Percentiles rank a stretch among this genome's conserved stretches.
phyloP scores from a whole-genome alignment of 2,888 invertebrate genomes.

The Eupithecia exiguata region DNA sequence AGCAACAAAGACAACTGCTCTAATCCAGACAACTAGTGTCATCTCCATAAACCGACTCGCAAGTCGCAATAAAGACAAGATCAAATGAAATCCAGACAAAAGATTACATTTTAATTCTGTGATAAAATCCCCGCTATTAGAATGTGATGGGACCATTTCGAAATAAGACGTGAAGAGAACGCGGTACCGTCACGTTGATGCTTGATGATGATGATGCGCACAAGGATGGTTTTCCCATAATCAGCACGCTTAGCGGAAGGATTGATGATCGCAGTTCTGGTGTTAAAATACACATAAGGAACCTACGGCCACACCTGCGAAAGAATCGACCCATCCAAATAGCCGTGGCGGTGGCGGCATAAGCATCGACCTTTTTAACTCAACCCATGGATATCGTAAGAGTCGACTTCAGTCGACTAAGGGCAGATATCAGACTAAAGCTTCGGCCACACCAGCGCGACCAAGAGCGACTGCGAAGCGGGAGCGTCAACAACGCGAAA shows the following conservation, averaged over 20 bases:
- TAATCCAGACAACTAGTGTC: conserved; percentile 37
- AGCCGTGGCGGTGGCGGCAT: no score
- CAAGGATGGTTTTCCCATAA: neutral
- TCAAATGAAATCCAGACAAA: conserved; percentile 61
- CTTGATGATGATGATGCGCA: neutral
- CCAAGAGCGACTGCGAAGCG: no score
- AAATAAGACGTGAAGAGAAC: neutral
- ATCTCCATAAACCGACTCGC: conserved; percentile 55
- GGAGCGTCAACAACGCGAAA: no score
- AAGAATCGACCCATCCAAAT: no score
- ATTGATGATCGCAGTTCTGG: neutral
- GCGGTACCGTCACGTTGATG: neutral
- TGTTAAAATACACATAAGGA: neutral
- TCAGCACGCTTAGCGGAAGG: no score
- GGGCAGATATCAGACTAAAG: no score
- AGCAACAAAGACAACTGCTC: conserved; percentile 27
- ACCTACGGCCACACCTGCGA: no score
- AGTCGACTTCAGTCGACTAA: no score
- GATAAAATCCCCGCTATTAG: conserved; percentile 28
- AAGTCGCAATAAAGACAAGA: conserved; percentile 59
- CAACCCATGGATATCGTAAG: no score
- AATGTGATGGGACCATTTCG: neutral
- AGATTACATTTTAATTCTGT: conserved; percentile 68
- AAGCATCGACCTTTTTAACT: no score
- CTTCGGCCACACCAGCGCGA: no score